These are phyloP conservation scores for Cranoglanis bouderius DNA, from an alignment of 2,113 vertebrate genomes.

Conservation along the genomic window DNA sequence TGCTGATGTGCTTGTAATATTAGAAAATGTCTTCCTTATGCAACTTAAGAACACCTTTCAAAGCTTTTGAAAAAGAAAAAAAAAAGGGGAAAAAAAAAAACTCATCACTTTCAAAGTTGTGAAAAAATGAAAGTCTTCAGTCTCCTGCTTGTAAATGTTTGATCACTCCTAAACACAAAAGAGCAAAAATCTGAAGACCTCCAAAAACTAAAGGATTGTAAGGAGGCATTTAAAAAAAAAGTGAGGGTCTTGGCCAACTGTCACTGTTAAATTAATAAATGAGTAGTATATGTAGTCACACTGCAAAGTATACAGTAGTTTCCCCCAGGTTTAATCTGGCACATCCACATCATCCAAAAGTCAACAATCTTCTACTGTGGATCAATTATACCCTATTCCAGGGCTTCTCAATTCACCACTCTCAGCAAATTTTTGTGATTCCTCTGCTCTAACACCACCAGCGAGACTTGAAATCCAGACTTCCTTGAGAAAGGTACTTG, in stretches of 20 bases:
- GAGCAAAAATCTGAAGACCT: background rate
- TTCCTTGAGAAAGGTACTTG: background rate
- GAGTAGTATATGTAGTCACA: background rate
- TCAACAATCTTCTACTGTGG: background rate
- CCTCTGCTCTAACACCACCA: background rate
- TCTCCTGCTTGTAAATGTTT: background rate
- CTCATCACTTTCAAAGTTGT: background rate
- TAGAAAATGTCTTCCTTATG: background rate
- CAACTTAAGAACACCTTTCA: background rate
- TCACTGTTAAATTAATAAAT: background rate
- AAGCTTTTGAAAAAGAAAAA: background rate
- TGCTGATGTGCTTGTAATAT: background rate
- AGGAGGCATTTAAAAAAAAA: background rate
- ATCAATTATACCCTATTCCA: background rate
- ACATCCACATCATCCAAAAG: background rate
- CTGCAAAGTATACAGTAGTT: background rate
- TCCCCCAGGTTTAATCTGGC: background rate
- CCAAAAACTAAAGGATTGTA: background rate
- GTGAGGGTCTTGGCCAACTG: background rate
- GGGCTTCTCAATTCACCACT: background rate
- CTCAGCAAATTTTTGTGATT: conserved; percentile 5
- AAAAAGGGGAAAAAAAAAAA: too few relatives aligned
- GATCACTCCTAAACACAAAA: background rate
- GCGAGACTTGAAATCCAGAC: background rate
- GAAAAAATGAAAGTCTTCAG: background rate